These are phyloP conservation scores for Rhinella marina DNA, from an alignment of 2,797 vertebrate genomes.

Conservation along the genomic window DNA sequence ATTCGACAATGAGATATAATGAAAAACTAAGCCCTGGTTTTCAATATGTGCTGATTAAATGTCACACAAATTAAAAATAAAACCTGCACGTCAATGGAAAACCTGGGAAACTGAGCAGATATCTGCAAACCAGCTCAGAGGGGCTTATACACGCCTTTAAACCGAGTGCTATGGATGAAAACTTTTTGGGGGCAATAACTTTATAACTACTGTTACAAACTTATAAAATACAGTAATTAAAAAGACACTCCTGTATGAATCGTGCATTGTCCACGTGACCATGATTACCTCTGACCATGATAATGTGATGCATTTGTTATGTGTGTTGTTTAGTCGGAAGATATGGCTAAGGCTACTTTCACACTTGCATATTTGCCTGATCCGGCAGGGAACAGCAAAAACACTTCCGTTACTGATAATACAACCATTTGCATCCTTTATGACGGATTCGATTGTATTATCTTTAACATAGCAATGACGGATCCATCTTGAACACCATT, in stretches of 20 bases:
- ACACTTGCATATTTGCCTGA: no score
- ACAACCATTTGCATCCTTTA: no score
- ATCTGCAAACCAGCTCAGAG: background rate
- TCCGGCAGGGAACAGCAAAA: no score
- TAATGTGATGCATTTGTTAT: background rate
- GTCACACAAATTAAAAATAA: conserved; percentile 60
- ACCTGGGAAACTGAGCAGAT: conserved; percentile 2
- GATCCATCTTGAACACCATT: no score
- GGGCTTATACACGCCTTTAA: background rate
- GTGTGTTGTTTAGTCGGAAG: background rate
- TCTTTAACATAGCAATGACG: no score
- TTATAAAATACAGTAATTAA: background rate
- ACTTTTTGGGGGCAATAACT: background rate
- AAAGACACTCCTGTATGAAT: no score
- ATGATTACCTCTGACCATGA: no score
- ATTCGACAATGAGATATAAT: conserved; percentile 57
- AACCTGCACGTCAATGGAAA: conserved; percentile 42
- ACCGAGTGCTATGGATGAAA: background rate
- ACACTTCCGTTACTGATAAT: no score
- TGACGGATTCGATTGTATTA: no score
- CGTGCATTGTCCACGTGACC: no score
- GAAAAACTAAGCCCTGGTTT: conserved; percentile 59
- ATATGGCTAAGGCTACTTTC: no score
- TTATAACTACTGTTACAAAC: background rate
- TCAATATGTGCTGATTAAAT: conserved; percentile 59